Evolutionary conservation across 2,888 invertebrate species (phyloP).

Genomic region (Alloplasta piceator): DNA sequence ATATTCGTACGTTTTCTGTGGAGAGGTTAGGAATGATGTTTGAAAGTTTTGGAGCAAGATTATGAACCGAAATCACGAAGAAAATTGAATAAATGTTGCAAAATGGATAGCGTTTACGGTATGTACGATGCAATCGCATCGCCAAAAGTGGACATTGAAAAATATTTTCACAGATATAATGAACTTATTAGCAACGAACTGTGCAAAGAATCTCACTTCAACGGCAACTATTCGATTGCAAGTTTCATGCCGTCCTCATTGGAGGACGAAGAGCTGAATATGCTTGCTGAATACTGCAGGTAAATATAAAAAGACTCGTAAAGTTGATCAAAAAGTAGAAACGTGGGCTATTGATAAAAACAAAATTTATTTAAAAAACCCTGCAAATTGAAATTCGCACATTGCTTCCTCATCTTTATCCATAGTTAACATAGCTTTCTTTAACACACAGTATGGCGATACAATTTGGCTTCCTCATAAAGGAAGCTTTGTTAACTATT

Average conservation of each 20-base stretch:
- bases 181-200: slow-evolving; percentile 51
- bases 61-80: neutral
- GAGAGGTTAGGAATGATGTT: neutral
- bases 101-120: slow-evolving; percentile 74
- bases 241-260: slow-evolving; percentile 75
- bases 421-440: no score
- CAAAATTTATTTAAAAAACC: no score
- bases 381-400: no score
- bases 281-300: slow-evolving; percentile 84
- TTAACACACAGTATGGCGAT: no score
- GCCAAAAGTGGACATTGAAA: slow-evolving; percentile 67
- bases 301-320: slow-evolving; percentile 68
- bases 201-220: slow-evolving; percentile 42
- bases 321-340: no score
- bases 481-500: no score
- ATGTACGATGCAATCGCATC: slow-evolving; percentile 70
- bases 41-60: neutral
- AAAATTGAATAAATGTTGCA: neutral
- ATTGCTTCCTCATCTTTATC: no score
- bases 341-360: no score
- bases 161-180: slow-evolving; percentile 72
- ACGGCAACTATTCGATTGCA: slow-evolving; percentile 30
- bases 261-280: slow-evolving; percentile 82
- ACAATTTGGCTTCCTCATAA: no score
- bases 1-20: no score